phyloP scores from a whole-genome alignment of 2,888 invertebrate genomes.

The Netelia virgata region DNA sequence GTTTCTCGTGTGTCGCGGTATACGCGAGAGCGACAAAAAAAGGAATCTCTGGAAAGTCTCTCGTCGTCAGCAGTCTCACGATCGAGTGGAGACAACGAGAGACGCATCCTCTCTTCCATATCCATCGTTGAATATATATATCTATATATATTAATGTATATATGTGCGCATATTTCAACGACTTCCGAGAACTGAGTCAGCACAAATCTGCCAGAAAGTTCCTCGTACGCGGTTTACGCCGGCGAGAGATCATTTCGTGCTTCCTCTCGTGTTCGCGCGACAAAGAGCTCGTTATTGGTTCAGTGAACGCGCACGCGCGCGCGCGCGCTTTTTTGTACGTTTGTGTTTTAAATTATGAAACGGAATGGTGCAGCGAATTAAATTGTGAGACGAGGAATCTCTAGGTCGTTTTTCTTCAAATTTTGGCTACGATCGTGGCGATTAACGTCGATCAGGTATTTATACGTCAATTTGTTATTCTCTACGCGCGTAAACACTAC shows the following conservation, averaged over 20 bases:
- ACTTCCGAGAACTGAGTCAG: slow-evolving; percentile 58
- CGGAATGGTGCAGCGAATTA: no score
- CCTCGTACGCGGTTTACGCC: slow-evolving; percentile 9
- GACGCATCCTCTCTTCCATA: slow-evolving; percentile 49
- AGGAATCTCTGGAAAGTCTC: slow-evolving; percentile 51
- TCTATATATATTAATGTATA: slow-evolving; percentile 12
- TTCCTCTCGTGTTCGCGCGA: slow-evolving; percentile 7
- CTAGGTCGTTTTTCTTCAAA: no score
- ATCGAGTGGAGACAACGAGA: slow-evolving; percentile 34
- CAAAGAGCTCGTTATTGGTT: slow-evolving; percentile 38
- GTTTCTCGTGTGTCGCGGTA: slow-evolving; percentile 17
- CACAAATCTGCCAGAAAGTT: slow-evolving; percentile 42
- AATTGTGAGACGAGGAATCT: no score
- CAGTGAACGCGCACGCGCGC: no score
- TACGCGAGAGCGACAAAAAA: slow-evolving; percentile 17
- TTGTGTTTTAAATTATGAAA: no score
- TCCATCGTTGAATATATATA: not conserved
- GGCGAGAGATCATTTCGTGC: not conserved
- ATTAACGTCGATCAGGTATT: no score
- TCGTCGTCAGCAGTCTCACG: slow-evolving; percentile 63
- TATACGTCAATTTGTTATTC: no score
- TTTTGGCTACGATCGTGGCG: no score
- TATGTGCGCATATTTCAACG: slow-evolving; percentile 22
- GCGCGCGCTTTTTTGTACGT: no score
- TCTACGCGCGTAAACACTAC: no score